Evolutionary conservation across 2,113 vertebrate species (phyloP).

Genomic region (Chaetorhynchus papuensis): DNA sequence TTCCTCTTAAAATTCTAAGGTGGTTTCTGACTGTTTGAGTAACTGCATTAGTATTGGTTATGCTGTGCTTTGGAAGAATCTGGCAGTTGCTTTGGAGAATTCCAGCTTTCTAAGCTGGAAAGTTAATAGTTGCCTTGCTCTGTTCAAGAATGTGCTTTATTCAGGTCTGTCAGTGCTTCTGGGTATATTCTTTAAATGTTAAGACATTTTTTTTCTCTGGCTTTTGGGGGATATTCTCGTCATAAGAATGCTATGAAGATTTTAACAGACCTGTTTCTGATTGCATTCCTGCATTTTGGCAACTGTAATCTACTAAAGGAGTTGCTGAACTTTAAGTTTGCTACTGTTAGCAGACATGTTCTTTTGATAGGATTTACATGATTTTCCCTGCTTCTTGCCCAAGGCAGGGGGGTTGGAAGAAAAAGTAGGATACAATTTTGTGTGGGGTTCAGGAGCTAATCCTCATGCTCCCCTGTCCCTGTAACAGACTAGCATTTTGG

Average conservation of each 20-base stretch:
- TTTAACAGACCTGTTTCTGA: background rate
- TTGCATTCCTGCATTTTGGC: background rate
- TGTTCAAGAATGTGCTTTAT: background rate
- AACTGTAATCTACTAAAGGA: background rate
- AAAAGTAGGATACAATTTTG: background rate
- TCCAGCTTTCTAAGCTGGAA: background rate
- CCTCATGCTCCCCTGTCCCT: background rate
- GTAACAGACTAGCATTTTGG: background rate
- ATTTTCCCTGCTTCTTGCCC: background rate
- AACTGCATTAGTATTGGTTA: background rate
- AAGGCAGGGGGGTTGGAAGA: background rate
- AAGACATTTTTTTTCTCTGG: background rate
- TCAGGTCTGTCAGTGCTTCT: background rate
- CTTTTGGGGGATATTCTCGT: background rate
- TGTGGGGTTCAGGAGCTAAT: background rate
- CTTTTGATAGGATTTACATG: background rate
- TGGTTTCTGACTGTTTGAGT: background rate
- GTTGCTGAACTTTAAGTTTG: background rate
- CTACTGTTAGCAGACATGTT: background rate
- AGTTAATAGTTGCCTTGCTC: background rate
- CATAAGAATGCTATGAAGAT: background rate
- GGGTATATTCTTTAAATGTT: background rate
- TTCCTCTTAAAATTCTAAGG: background rate
- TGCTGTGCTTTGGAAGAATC: background rate
- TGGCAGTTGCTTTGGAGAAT: background rate